A percentile compares a stretch with the other conserved stretches of the same genome.
Evolutionary conservation across 2,113 vertebrate genomes (phyloP).

Genomic region (Oophaga pumilio): DNA sequence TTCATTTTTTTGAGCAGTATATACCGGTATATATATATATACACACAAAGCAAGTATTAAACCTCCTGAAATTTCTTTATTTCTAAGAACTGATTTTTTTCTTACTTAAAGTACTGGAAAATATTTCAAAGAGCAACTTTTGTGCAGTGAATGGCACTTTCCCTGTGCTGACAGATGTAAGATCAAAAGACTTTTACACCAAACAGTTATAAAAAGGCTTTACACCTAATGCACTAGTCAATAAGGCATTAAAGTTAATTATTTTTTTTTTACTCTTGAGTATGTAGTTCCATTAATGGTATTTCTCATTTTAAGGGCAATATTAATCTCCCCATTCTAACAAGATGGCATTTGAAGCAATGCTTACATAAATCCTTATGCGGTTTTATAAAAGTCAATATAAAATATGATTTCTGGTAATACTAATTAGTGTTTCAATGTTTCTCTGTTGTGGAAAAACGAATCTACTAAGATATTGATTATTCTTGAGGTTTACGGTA

Average conservation of each 20-base stretch:
- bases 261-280: conserved; percentile 8
- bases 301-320: neutral
- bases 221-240: conserved; percentile 33
- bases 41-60: conserved; percentile 3
- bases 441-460: neutral
- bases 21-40: neutral
- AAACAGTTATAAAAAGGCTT: conserved; percentile 35
- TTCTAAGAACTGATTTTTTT: neutral
- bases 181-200: conserved; percentile 45
- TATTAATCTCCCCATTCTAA: conserved; percentile 26
- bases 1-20: too few relatives aligned
- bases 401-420: neutral
- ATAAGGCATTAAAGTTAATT: conserved; percentile 49
- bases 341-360: neutral
- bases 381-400: conserved; percentile 24
- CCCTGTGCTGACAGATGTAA: conserved; percentile 26
- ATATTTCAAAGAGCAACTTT: conserved; percentile 32
- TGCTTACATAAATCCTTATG: neutral
- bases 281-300: conserved; percentile 29
- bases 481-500: neutral
- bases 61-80: neutral
- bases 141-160: conserved; percentile 14
- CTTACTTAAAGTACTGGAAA: neutral
- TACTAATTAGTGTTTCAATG: neutral
- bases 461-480: neutral